Conservation (phyloP, 2,113 vertebrate species). For the Pluvianellus socialis region DNA sequence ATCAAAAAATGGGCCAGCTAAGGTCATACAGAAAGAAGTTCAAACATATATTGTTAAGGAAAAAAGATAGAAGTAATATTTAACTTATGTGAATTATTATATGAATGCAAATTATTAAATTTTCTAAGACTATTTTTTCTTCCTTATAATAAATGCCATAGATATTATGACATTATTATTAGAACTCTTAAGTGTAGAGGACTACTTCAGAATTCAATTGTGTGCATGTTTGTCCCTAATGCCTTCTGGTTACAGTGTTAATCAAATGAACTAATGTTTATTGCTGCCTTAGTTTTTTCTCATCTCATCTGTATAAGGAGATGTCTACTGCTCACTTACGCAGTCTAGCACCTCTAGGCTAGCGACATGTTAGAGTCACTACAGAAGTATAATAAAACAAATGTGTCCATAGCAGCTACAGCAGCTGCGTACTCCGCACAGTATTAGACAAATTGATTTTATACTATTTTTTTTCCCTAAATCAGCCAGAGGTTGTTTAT, state of each 20-base stretch:
- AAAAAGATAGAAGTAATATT: not conserved
- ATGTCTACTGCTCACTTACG: not conserved
- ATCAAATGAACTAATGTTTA: constrained; percentile 3
- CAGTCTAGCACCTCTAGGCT: not conserved
- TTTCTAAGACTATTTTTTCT: not conserved
- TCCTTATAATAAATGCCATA: not conserved
- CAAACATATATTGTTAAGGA: not conserved
- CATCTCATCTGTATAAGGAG: not conserved
- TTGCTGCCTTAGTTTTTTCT: not conserved
- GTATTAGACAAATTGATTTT: not conserved
- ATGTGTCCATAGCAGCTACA: not conserved
- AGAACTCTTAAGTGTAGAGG: not conserved
- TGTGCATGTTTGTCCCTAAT: not conserved
- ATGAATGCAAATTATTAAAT: not conserved
- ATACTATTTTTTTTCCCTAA: not conserved
- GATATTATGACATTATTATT: not conserved
- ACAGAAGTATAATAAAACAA: not conserved
- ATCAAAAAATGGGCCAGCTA: not conserved
- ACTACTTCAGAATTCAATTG: not conserved
- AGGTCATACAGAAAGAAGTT: not conserved
- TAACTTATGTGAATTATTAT: not conserved
- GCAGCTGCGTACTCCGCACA: not conserved
- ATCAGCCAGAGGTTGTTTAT: not conserved
- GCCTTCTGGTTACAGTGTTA: not conserved
- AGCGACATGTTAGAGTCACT: not conserved